A percentile compares a stretch with the other conserved stretches of the same genome.
Evolutionary conservation across 92 coral and sea anemone genomes (phyloP).

Genomic region (Desmophyllum pertusum): DNA sequence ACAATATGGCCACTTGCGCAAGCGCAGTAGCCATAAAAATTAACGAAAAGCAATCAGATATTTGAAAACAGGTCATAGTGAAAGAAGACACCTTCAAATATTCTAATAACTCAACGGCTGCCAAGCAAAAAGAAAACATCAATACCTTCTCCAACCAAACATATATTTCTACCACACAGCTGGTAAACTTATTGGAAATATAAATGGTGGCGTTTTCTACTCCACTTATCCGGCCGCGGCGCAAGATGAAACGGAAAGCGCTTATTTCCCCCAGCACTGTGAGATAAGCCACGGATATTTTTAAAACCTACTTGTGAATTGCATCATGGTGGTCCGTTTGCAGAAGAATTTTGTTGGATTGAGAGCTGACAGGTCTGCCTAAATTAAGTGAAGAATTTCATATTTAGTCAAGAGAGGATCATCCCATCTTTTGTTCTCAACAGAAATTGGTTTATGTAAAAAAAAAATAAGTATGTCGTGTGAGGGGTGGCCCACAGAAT

Average conservation of each 20-base stretch:
- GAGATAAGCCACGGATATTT: slow-evolving; percentile 1
- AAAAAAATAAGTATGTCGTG: neutral
- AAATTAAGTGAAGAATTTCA: neutral
- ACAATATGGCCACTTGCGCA: no score
- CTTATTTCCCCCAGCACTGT: neutral
- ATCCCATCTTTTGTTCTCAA: slow-evolving; percentile 21
- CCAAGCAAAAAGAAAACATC: neutral
- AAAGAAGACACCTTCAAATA: slow-evolving; percentile 18
- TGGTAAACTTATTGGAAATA: slow-evolving; percentile 12
- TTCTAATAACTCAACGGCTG: neutral
- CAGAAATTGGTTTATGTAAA: neutral
- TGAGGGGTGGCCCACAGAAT: neutral
- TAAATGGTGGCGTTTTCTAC: neutral
- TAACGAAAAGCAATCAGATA: slow-evolving; percentile 32
- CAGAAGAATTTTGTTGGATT: neutral
- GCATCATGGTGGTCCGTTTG: slow-evolving; percentile 44
- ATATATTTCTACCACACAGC: neutral
- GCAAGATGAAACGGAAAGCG: slow-evolving; percentile 23
- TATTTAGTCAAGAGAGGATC: slow-evolving; percentile 9
- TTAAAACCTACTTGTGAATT: neutral
- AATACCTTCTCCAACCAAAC: no score
- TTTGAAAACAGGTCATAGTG: slow-evolving; percentile 2
- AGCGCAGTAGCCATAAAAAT: no score
- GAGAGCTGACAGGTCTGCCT: no score
- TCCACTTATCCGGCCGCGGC: neutral